A percentile compares a stretch with the other conserved stretches of the same genome.
Conservation (phyloP, 2,888 invertebrate species). For the Heliconius cydno region DNA sequence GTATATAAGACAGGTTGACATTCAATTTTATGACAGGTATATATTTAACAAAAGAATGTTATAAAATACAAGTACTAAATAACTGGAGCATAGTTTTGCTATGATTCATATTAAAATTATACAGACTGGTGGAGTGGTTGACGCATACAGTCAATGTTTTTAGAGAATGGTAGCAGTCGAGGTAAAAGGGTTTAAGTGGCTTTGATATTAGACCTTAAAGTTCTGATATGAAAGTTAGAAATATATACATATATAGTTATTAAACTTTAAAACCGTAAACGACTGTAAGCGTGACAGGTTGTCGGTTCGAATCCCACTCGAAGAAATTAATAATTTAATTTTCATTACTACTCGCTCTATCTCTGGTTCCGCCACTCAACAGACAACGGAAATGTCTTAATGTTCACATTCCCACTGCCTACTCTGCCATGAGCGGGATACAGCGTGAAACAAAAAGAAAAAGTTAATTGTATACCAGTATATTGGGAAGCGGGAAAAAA, state of each 20-base stretch:
- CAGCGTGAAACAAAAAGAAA: neutral
- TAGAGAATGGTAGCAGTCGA: slow-evolving; percentile 21
- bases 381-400: too few species aligned
- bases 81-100: slow-evolving; percentile 18
- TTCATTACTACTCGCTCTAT: too few species aligned
- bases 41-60: slow-evolving; percentile 15
- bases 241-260: too few species aligned
- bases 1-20: neutral
- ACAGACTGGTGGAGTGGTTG: slow-evolving; percentile 24
- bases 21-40: slow-evolving; percentile 15
- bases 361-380: too few species aligned
- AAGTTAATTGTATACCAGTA: too few species aligned
- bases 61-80: slow-evolving; percentile 18
- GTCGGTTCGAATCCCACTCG: neutral
- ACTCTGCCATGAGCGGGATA: neutral
- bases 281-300: neutral
- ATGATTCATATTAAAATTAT: slow-evolving; percentile 35
- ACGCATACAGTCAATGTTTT: slow-evolving; percentile 27
- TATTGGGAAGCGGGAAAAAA: too few species aligned
- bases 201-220: neutral
- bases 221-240: neutral
- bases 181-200: slow-evolving; percentile 10
- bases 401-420: neutral
- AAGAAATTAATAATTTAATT: too few species aligned
- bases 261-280: too few species aligned